These are phyloP conservation scores for Eulemur rufifrons DNA, from an alignment of 2,113 vertebrate genomes.

Conservation along the genomic window DNA sequence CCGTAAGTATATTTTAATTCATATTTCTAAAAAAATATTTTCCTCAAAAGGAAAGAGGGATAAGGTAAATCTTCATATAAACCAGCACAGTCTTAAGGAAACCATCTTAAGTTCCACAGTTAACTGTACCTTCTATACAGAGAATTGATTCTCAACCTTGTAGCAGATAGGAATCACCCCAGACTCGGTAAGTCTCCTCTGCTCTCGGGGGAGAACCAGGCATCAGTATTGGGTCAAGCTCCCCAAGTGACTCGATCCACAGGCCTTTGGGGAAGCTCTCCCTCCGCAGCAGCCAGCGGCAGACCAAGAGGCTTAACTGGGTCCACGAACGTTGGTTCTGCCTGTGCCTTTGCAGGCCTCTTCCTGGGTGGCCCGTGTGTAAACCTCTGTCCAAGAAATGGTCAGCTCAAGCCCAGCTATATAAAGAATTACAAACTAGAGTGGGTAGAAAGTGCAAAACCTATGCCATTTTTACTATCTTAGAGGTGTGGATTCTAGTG, in stretches of 20 bases:
- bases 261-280: background rate
- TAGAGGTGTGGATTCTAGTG: background rate
- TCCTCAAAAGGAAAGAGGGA: no score
- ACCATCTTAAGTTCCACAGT: background rate
- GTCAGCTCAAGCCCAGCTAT: background rate
- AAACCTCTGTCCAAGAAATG: background rate
- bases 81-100: background rate
- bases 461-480: background rate
- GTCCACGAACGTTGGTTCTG: background rate
- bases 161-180: rapidly evolving
- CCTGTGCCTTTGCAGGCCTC: background rate
- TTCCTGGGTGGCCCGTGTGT: background rate
- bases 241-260: background rate
- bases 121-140: rapidly evolving
- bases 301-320: background rate
- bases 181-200: background rate
- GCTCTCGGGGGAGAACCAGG: rapidly evolving
- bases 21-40: background rate
- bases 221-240: background rate
- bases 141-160: background rate
- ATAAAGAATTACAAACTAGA: background rate
- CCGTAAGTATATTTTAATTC: background rate
- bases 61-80: background rate
- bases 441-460: background rate
- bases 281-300: rapidly evolving